phyloP scores from a whole-genome alignment of 2,797 vertebrate species.

The Capromys pilorides region DNA sequence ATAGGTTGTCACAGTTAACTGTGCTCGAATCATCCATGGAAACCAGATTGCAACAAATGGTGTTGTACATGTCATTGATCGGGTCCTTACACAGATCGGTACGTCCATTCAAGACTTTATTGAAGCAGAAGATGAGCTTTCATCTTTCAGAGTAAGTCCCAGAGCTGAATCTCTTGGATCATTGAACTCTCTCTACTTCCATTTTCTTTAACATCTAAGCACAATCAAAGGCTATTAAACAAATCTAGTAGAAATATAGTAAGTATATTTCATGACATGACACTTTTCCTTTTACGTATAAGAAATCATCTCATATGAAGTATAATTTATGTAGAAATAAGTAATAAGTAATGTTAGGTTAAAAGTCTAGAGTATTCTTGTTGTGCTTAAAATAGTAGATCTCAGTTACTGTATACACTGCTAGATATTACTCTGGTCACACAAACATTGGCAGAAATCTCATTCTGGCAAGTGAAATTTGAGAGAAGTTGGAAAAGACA shows the following conservation, averaged over 20 bases:
- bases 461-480: background rate
- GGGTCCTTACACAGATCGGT: slow-evolving; percentile 92
- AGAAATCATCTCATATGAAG: background rate
- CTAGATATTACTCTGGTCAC: background rate
- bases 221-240: background rate
- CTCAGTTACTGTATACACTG: background rate
- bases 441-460: background rate
- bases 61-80: slow-evolving; percentile 97
- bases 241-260: background rate
- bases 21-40: slow-evolving; percentile 94
- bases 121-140: slow-evolving; percentile 92
- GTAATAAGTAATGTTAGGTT: background rate
- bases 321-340: background rate
- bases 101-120: slow-evolving; percentile 92
- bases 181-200: background rate
- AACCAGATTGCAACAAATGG: slow-evolving; percentile 99
- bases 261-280: background rate
- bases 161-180: background rate
- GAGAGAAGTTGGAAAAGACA: background rate
- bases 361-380: background rate
- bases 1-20: slow-evolving; percentile 98
- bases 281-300: background rate
- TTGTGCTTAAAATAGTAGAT: background rate
- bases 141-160: slow-evolving; percentile 89
- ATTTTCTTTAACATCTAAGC: background rate